Percentiles rank a stretch among this genome's conserved stretches.
Evolutionary conservation across 2,113 vertebrate species (phyloP).

Genomic region (Dascyllus trimaculatus): DNA sequence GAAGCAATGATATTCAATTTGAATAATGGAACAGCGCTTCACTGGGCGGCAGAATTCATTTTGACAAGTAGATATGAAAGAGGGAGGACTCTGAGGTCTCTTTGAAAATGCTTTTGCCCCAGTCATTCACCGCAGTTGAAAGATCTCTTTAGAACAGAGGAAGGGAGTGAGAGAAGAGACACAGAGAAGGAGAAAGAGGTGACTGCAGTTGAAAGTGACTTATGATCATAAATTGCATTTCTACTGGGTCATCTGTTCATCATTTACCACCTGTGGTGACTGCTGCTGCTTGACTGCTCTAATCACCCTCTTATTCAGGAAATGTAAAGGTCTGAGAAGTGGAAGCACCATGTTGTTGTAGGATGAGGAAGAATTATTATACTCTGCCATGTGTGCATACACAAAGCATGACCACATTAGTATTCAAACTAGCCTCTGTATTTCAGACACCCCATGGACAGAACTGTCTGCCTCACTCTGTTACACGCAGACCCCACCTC

Average conservation of each 20-base stretch:
- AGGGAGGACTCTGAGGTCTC: slow-evolving; percentile 49
- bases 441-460: slow-evolving; percentile 55
- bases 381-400: slow-evolving; percentile 19
- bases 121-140: slow-evolving; percentile 43
- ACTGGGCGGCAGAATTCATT: slow-evolving; percentile 61
- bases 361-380: slow-evolving; percentile 29
- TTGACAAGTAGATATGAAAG: slow-evolving; percentile 69
- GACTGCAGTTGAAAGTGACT: slow-evolving; percentile 43
- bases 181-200: slow-evolving; percentile 30
- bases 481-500: slow-evolving; percentile 44
- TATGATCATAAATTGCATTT: slow-evolving; percentile 52
- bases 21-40: slow-evolving; percentile 71
- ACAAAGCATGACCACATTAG: slow-evolving; percentile 45
- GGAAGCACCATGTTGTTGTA: not conserved
- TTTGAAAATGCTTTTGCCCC: slow-evolving; percentile 51
- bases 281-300: slow-evolving; percentile 3
- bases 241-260: slow-evolving; percentile 44
- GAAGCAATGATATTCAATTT: slow-evolving; percentile 73
- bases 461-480: slow-evolving; percentile 59
- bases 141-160: slow-evolving; percentile 49
- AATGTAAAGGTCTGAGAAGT: slow-evolving; percentile 11
- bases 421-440: slow-evolving; percentile 62
- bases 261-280: slow-evolving; percentile 49
- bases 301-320: slow-evolving; percentile 24
- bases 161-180: not conserved